These are phyloP conservation scores for Telmatochromis sp. DNA, from an alignment of 2,113 vertebrate genomes.

Conservation along the genomic window DNA sequence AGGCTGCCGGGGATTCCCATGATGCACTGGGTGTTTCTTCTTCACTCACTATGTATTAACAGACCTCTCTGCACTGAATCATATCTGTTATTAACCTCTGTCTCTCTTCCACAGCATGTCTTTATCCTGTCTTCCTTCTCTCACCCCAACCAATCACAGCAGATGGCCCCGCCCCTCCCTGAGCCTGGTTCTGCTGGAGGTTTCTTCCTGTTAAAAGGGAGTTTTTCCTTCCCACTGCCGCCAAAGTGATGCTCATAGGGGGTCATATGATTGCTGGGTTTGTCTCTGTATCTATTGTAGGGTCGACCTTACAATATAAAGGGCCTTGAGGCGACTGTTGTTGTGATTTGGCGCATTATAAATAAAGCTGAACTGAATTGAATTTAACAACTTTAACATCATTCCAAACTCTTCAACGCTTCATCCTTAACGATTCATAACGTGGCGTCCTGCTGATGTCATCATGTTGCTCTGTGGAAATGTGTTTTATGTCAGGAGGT, in stretches of 20 bases:
- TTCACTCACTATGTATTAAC: accelerated
- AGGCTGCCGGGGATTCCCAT: too few species aligned
- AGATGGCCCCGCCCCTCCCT: neutral
- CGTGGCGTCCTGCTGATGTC: neutral
- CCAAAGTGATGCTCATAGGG: neutral
- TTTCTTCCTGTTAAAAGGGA: neutral
- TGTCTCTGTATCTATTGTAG: accelerated
- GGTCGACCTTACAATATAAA: accelerated
- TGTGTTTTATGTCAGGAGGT: neutral
- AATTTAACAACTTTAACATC: neutral
- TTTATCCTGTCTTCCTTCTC: neutral
- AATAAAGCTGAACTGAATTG: neutral
- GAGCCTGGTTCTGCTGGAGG: accelerated
- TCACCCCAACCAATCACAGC: neutral
- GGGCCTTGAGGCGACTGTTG: accelerated
- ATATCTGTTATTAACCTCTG: accelerated
- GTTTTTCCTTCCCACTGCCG: neutral
- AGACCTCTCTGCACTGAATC: accelerated
- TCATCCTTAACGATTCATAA: neutral
- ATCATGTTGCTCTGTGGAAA: neutral
- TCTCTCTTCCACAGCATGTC: neutral
- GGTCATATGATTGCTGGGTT: accelerated
- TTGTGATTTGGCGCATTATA: neutral
- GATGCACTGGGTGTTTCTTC: too few species aligned
- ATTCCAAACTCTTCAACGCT: neutral